Conservation (phyloP, 1,140 invertebrate species). For the Trichomalopsis sarcophagae region DNA sequence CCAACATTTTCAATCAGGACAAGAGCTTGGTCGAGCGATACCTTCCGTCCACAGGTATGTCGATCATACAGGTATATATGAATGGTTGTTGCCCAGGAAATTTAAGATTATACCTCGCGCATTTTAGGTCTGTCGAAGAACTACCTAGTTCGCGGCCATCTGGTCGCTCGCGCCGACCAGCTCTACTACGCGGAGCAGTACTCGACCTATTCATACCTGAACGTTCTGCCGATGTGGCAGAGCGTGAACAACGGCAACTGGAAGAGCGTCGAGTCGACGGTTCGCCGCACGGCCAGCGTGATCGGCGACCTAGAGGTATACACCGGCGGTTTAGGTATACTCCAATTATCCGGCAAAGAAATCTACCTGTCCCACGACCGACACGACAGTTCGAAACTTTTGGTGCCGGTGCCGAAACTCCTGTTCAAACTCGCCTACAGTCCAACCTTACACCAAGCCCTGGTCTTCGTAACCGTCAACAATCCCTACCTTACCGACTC, state of each 20-base stretch:
- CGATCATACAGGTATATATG: not conserved
- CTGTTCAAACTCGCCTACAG: conserved; percentile 73
- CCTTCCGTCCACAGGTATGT: conserved; percentile 7
- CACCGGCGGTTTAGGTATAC: conserved; percentile 68
- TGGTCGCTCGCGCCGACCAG: conserved; percentile 76
- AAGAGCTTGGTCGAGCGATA: conserved; percentile 11
- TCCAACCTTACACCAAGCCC: conserved; percentile 59
- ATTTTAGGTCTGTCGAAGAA: conserved; percentile 13
- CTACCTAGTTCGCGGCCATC: conserved; percentile 74
- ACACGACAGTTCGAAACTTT: conserved; percentile 22
- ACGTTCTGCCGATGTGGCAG: conserved; percentile 77
- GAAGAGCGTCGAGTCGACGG: conserved; percentile 70
- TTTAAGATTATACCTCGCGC: not conserved
- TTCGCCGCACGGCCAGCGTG: conserved; percentile 61
- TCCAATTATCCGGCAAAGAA: conserved; percentile 59
- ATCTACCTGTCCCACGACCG: conserved; percentile 66
- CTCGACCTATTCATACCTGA: conserved; percentile 76
- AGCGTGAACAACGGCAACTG: conserved; percentile 74
- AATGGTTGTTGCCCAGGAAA: not conserved
- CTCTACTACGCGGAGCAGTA: conserved; percentile 71
- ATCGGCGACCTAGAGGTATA: conserved; percentile 63
- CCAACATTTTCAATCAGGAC: conserved; percentile 28
- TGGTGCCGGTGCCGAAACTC: conserved; percentile 72
- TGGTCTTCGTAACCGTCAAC: conserved; percentile 74
- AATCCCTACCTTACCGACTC: conserved; percentile 67